phyloP scores from a whole-genome alignment of 2,797 vertebrate species.

The Coluber constrictor region DNA sequence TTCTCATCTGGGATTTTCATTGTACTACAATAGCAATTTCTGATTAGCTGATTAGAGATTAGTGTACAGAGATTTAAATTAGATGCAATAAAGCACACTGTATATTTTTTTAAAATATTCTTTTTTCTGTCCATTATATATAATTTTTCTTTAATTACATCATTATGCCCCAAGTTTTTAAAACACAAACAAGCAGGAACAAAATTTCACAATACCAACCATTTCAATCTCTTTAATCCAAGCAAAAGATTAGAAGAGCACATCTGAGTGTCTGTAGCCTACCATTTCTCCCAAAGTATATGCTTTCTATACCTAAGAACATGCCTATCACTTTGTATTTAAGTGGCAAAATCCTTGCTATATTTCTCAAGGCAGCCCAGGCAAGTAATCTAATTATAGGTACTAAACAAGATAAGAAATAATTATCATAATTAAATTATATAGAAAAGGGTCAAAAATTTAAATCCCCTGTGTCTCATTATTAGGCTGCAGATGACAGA shows the following conservation, averaged over 20 bases:
- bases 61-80: background rate
- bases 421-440: slow-evolving; percentile 73
- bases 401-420: slow-evolving; percentile 69
- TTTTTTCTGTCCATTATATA: background rate
- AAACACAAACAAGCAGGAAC: background rate
- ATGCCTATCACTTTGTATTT: background rate
- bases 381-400: slow-evolving; percentile 49
- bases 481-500: slow-evolving; percentile 77
- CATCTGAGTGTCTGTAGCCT: background rate
- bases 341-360: slow-evolving; percentile 16
- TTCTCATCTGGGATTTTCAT: background rate
- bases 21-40: background rate
- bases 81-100: background rate
- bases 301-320: background rate
- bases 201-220: background rate
- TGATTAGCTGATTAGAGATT: background rate
- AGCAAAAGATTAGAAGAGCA: background rate
- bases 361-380: slow-evolving; percentile 36
- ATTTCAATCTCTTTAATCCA: background rate
- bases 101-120: background rate
- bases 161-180: background rate
- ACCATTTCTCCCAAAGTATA: background rate
- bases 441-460: slow-evolving; percentile 75
- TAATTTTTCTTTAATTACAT: background rate
- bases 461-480: slow-evolving; percentile 77